A percentile compares a stretch with the other conserved stretches of the same genome.
Evolutionary conservation across 2,888 invertebrate genomes (phyloP).

Genomic region (Hyles lineata): DNA sequence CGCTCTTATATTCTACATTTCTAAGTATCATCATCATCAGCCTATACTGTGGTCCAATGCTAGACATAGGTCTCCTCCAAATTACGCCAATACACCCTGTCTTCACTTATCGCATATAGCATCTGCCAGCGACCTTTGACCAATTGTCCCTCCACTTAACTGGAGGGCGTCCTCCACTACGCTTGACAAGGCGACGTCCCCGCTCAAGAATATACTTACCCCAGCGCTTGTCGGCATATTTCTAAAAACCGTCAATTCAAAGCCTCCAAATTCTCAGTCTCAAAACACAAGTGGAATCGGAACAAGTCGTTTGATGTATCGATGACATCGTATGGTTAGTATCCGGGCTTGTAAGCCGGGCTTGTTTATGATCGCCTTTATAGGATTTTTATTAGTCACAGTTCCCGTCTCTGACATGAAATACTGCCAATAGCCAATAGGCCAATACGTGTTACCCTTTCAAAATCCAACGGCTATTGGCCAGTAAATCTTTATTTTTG

Average conservation of each 20-base stretch:
- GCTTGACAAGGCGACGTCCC: no score
- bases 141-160: no score
- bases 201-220: no score
- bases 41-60: no score
- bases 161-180: no score
- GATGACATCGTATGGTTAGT: conserved; percentile 37
- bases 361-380: conserved; percentile 59
- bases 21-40: neutral
- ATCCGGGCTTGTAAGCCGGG: conserved; percentile 43
- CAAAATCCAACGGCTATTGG: conserved; percentile 57
- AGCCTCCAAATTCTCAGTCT: neutral
- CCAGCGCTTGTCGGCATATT: no score
- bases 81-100: no score
- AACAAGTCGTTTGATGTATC: conserved; percentile 45
- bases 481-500: conserved; percentile 62
- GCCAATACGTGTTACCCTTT: conserved; percentile 57
- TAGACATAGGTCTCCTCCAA: no score
- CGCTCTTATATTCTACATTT: neutral
- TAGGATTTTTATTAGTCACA: conserved; percentile 57
- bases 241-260: neutral
- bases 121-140: no score
- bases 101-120: no score
- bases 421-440: conserved; percentile 52
- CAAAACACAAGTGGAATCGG: conserved; percentile 12
- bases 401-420: conserved; percentile 59